Evolutionary conservation across 2,113 vertebrate species (phyloP), one percentile per base, ranked within the genome.

Genomic region (Melierax canorus): DNA sequence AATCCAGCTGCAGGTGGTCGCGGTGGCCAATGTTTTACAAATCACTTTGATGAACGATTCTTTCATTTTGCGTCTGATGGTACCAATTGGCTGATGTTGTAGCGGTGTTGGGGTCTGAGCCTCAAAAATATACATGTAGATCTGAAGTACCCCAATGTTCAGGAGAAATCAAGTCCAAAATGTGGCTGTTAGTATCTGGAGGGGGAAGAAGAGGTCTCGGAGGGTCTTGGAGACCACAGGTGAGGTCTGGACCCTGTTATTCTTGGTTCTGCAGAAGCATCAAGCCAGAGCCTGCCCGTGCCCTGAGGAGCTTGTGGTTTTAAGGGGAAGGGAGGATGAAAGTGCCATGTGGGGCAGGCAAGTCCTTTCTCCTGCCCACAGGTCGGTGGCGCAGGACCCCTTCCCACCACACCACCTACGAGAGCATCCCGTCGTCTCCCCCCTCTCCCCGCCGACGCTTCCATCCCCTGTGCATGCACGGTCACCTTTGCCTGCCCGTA

Each of bases 361-460:
- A 20, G 12, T 45, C 60, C 60, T 64, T 22, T 39, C 27, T 48
- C 17, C 32, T 34, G 11, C 67, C 59, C 7, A 1, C 21, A 29
- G 45, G 21, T 53, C 2, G 0, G 16, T 39, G 67, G 20, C 32
- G 4, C 3, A 19, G 51, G 43, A 48, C 26, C 58, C 24, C 13
- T 60, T 50, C 46, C 53, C 76, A 50, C 59, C 71, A 5, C 21
- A 32, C 17, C 41, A 4, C 46, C 56, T 29, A 1, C 0, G 1
- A 50, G 48, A 71, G n/a, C 56, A 2, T 10, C 3, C 9, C 2
- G 0, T 45, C 7, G 0, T 45, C 39, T 50, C 62, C 38, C 46
- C 41, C 41, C 24, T 38, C 69, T 53, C 58, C 45, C 24, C 0
- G 3, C 36, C 19, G 43, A 8, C 2, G 1, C 38, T 30, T 78